These are phyloP conservation scores for Trachythela sp. DNA, from an alignment of 64 coral and sea anemone species.

Conservation along the genomic window DNA sequence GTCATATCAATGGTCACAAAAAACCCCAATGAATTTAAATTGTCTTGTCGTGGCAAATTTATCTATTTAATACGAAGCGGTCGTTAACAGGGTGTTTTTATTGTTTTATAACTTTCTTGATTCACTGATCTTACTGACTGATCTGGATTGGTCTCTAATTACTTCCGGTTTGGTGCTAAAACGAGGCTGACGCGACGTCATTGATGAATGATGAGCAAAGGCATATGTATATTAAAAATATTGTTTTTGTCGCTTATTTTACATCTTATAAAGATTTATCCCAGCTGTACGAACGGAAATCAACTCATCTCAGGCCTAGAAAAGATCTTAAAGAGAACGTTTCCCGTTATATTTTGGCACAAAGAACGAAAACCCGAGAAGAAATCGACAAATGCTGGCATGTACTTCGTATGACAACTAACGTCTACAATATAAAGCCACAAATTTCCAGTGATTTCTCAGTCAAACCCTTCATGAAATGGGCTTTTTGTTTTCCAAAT, in stretches of 20 bases:
- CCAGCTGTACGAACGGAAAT: background rate
- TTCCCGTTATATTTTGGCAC: background rate
- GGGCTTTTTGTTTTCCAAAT: constrained; percentile 10
- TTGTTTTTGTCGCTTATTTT: background rate
- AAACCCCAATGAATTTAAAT: no score
- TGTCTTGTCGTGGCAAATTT: no score
- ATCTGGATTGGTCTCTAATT: no score
- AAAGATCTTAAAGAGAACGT: background rate
- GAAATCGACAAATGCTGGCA: background rate
- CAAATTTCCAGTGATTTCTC: background rate
- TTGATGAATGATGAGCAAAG: background rate
- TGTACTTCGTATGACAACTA: background rate
- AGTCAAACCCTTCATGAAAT: background rate
- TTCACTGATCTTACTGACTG: no score
- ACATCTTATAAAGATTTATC: background rate
- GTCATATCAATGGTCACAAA: no score
- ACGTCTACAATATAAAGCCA: background rate
- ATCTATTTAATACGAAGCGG: no score
- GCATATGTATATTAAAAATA: background rate
- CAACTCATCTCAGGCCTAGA: background rate
- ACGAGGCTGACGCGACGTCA: no score
- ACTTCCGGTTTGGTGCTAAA: no score
- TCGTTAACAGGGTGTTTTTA: no score
- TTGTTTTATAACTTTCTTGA: no score
- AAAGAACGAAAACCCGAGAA: background rate